Evolutionary conservation across 2,797 vertebrate genomes (phyloP).

Genomic region (Anolis apletophallus): DNA sequence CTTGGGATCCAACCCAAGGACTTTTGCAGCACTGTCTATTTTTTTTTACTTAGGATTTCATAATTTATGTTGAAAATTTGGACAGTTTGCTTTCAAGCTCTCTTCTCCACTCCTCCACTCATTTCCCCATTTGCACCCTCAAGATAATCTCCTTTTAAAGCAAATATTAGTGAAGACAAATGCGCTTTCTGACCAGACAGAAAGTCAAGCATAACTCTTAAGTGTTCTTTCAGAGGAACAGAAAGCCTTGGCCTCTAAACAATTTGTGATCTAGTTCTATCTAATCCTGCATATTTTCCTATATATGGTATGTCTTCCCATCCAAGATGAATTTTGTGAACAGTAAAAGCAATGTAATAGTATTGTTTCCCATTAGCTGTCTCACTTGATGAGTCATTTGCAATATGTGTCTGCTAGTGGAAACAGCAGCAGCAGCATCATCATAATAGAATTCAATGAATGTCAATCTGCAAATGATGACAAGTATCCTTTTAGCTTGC

Average conservation of each 20-base stretch:
- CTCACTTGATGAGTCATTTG: conserved; percentile 31
- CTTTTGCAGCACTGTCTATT: not conserved
- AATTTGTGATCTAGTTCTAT: conserved; percentile 48
- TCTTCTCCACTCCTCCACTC: not conserved
- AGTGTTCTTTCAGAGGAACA: not conserved
- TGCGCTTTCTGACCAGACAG: conserved; percentile 6
- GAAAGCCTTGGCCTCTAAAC: conserved; percentile 28
- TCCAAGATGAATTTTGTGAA: conserved; percentile 52
- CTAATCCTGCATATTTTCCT: conserved; percentile 25
- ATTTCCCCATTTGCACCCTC: not conserved
- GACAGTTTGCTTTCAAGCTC: not conserved
- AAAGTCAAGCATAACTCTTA: conserved; percentile 26
- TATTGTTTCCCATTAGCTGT: conserved; percentile 42
- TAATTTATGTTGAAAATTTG: not conserved
- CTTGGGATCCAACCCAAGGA: not conserved
- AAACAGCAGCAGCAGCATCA: not conserved
- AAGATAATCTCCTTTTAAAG: not conserved
- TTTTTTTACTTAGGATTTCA: not conserved
- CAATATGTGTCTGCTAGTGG: not conserved
- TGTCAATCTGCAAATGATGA: not conserved
- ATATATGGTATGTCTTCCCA: conserved; percentile 48
- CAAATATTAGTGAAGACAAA: conserved; percentile 21
- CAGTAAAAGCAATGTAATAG: not conserved
- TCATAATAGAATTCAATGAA: not conserved
- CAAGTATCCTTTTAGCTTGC: not conserved